Conservation (phyloP, 2,888 invertebrate species). For the Plagiodera versicolora region DNA sequence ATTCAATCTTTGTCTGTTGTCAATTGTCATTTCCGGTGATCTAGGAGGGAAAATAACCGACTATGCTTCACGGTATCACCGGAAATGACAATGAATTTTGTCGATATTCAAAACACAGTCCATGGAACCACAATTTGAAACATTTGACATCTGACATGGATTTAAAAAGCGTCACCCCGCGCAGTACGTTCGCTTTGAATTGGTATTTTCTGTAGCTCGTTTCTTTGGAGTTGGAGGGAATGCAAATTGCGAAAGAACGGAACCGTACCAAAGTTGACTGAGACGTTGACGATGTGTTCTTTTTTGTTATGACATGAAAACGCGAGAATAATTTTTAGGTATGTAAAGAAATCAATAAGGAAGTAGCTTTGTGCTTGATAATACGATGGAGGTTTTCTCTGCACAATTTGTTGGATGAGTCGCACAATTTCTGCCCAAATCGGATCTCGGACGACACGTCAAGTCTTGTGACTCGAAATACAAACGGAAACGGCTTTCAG, state of each 20-base stretch:
- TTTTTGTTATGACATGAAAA: slow-evolving; percentile 36
- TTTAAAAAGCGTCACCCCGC: too few relatives aligned
- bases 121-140: too few relatives aligned
- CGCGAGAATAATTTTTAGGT: slow-evolving; percentile 33
- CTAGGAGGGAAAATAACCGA: too few relatives aligned
- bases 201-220: too few relatives aligned
- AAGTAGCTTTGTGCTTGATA: slow-evolving; percentile 43
- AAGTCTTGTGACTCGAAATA: not conserved
- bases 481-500: not conserved
- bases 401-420: slow-evolving; percentile 30
- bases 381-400: slow-evolving; percentile 16
- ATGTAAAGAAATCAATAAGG: slow-evolving; percentile 36
- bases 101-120: too few relatives aligned
- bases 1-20: too few relatives aligned
- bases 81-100: too few relatives aligned
- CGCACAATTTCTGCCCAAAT: slow-evolving; percentile 31
- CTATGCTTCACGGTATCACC: too few relatives aligned
- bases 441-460: slow-evolving; percentile 25
- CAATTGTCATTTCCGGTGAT: too few relatives aligned
- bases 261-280: slow-evolving; percentile 51
- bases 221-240: too few relatives aligned
- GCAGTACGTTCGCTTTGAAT: too few relatives aligned
- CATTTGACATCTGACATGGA: too few relatives aligned
- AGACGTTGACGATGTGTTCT: slow-evolving; percentile 48
- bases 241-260: slow-evolving; percentile 25